Base-by-base conservation (phyloP, 2,113 vertebrate genomes). In the Uria aalge region DNA sequence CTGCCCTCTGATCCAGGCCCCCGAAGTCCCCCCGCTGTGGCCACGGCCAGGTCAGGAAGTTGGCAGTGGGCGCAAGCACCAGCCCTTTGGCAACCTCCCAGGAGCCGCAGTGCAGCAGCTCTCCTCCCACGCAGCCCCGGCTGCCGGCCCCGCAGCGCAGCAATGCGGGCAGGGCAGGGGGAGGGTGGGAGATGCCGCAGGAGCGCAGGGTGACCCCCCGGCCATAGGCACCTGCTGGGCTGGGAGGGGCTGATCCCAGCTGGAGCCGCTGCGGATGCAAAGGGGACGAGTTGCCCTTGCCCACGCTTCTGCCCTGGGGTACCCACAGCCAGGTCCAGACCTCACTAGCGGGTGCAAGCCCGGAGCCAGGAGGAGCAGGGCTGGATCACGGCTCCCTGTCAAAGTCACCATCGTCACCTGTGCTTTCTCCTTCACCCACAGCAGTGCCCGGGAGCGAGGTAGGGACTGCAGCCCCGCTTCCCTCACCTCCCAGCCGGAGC, bases 71-170 rank as follows among this genome's bases (percentile, higher is more conserved):
- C 93, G 75, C 1, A 16, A 67, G 64, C 67, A 40, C 21, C 78
- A 10, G n/a, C 53, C 71, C 85, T 45, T 59, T 93, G 95, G 91
- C 95, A 90, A 0, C 23, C 5, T 23, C 92, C 86, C 96, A 91
- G 95, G 92, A 96, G 85, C 91, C 27, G 94, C 94, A 94, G 92
- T 90, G 92, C 91, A 93, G 94, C 78, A 88, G 85, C 88, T 94
- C 43, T 8, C 29, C 93, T 83, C 95, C 93, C 93, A 94, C 79
- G 17, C 96, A 94, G 89, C 79, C 52, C 71, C 1, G 71, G 79
- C 83, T 82, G 89, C 71, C 1, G 15, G 55, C 8, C 47, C 3
- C 1, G 13, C 4, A 2, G 4, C 4, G 11, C 77, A 53, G 71
- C 23, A 1, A 1, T 13, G 88, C 76, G 0, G 62, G 55, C 66